These are phyloP conservation scores for Eulemur mongoz DNA, from an alignment of 2,797 vertebrate species.

Conservation along the genomic window DNA sequence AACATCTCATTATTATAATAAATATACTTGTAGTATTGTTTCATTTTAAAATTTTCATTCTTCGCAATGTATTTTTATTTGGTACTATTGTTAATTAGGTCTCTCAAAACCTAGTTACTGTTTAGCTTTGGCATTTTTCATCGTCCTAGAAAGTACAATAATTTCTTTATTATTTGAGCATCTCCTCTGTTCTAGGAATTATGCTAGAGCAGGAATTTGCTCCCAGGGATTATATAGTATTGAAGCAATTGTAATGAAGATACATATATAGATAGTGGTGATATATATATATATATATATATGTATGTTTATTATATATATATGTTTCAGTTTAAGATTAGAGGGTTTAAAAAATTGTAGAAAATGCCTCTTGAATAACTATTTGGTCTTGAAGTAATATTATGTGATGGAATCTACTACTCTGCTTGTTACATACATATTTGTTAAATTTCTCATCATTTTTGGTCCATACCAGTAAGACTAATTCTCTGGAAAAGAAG, in stretches of 20 bases:
- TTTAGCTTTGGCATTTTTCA: constrained; percentile 5
- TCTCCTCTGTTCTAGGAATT: constrained; percentile 34
- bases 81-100: constrained; percentile 42
- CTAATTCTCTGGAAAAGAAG: constrained; percentile 54
- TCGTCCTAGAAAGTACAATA: constrained; percentile 4
- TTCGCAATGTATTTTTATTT: constrained; percentile 44
- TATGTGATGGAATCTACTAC: background rate
- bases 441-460: constrained; percentile 59
- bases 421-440: constrained; percentile 13
- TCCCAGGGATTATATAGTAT: background rate
- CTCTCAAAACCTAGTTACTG: constrained; percentile 6
- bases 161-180: constrained; percentile 42
- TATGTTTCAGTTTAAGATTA: constrained; percentile 41
- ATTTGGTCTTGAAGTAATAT: constrained; percentile 46
- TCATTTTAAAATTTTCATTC: constrained; percentile 40
- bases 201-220: constrained; percentile 15
- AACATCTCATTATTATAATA: constrained; percentile 18
- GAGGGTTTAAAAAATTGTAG: constrained; percentile 2
- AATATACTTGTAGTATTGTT: constrained; percentile 33
- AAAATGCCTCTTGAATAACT: constrained; percentile 28
- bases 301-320: background rate
- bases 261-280: background rate
- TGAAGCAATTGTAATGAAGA: constrained; percentile 44
- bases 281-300: background rate
- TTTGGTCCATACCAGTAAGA: constrained; percentile 68